phyloP scores from a whole-genome alignment of 2,888 invertebrate genomes.

The Iselma pallidipennis region DNA sequence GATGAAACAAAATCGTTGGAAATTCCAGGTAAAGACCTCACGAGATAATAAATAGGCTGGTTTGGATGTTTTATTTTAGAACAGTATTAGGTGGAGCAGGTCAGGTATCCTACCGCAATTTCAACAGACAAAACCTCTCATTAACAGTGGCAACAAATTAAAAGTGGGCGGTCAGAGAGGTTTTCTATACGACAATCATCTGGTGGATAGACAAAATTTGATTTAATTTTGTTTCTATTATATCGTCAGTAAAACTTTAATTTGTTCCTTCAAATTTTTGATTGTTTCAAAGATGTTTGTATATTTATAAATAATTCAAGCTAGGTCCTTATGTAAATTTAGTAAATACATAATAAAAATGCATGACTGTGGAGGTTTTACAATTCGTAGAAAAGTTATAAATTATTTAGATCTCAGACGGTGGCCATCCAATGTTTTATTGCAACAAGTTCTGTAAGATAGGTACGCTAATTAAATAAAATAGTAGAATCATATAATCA shows the following conservation, averaged over 20 bases:
- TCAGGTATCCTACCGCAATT: background rate
- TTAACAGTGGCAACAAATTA: slow-evolving; percentile 11
- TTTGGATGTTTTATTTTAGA: background rate
- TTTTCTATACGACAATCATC: background rate
- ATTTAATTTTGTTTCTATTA: background rate
- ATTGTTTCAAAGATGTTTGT: background rate
- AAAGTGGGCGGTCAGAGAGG: slow-evolving; percentile 4
- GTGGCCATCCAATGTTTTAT: no score
- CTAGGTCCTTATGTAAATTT: background rate
- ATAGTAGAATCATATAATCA: background rate
- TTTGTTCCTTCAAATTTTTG: background rate
- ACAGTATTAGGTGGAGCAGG: background rate
- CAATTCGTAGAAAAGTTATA: background rate
- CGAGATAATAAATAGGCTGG: background rate
- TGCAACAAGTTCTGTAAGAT: background rate
- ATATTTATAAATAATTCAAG: background rate
- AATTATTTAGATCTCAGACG: background rate
- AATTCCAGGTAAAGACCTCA: background rate
- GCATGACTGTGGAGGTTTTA: background rate
- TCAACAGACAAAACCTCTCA: slow-evolving; percentile 1
- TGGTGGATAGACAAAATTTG: background rate
- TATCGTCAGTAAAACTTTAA: no score
- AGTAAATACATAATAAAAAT: background rate
- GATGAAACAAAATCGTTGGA: no score
- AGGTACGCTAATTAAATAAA: background rate